Evolutionary conservation across 2,113 vertebrate genomes (phyloP).

Genomic region (Oreochromis aureus): DNA sequence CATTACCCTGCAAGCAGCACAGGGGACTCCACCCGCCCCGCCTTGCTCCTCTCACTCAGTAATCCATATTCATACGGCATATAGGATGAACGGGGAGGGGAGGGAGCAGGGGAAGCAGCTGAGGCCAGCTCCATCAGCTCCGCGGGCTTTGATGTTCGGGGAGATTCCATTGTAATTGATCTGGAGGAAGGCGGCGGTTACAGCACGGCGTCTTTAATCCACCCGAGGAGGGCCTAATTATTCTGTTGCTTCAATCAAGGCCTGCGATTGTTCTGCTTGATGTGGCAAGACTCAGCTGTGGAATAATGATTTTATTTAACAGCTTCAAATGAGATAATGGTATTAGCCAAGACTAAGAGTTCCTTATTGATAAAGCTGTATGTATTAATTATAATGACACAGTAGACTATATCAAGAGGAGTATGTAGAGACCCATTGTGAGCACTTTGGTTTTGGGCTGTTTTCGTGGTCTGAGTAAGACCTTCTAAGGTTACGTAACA

Average conservation of each 20-base stretch:
- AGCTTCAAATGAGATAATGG: neutral
- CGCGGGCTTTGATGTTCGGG: neutral
- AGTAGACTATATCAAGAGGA: neutral
- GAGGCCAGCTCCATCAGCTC: neutral
- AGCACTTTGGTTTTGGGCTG: neutral
- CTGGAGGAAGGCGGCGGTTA: neutral
- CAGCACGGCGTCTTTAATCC: neutral
- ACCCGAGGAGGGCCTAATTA: conserved; percentile 2
- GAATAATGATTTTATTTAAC: conserved; percentile 5
- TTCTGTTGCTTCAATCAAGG: conserved; percentile 24
- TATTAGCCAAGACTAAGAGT: neutral
- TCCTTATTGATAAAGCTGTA: neutral
- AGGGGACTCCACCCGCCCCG: neutral
- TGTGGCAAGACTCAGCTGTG: neutral
- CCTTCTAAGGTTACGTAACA: neutral
- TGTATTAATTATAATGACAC: neutral
- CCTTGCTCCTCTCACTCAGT: neutral
- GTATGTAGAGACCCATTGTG: neutral
- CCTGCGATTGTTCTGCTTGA: conserved; percentile 15
- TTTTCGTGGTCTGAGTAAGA: neutral
- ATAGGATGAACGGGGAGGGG: conserved; percentile 2
- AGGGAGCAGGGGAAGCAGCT: neutral
- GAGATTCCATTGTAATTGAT: conserved; percentile 15
- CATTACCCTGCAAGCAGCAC: neutral
- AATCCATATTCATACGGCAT: conserved; percentile 35